phyloP scores from a whole-genome alignment of 2,888 invertebrate species.

The Craniophora ligustri region DNA sequence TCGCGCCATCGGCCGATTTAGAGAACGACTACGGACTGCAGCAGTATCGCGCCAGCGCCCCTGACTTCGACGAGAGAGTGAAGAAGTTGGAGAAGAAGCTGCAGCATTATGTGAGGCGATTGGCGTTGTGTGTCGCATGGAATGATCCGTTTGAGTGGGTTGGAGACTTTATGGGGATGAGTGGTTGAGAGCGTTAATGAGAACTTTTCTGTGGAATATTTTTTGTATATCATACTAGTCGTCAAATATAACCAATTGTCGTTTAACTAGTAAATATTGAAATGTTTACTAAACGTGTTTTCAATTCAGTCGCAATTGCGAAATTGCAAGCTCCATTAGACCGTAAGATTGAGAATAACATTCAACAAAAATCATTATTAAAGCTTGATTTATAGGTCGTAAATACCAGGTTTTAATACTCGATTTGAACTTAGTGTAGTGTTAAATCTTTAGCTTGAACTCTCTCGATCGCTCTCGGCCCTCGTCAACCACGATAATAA shows the following conservation, averaged over 20 bases:
- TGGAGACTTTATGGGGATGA: conserved; percentile 19
- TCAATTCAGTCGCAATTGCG: no score
- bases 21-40: conserved; percentile 94
- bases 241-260: no score
- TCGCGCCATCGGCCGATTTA: conserved; percentile 90
- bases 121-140: conserved; percentile 76
- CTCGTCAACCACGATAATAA: conserved; percentile 40
- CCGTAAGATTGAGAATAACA: no score
- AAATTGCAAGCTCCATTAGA: no score
- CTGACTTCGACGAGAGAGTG: conserved; percentile 94
- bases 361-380: no score
- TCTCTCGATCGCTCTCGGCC: conserved; percentile 34
- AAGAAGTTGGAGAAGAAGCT: conserved; percentile 91
- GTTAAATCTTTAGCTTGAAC: no score
- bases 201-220: background rate
- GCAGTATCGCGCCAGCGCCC: conserved; percentile 95
- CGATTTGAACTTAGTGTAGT: no score
- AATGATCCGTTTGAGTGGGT: conserved; percentile 47
- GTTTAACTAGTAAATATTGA: no score
- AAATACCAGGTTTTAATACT: no score
- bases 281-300: no score
- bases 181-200: conserved; percentile 36
- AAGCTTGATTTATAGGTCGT: no score
- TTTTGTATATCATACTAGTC: no score
- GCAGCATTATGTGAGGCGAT: conserved; percentile 83